Evolutionary conservation across 2,113 vertebrate species (phyloP).

Genomic region (Cebidichthys violaceus): DNA sequence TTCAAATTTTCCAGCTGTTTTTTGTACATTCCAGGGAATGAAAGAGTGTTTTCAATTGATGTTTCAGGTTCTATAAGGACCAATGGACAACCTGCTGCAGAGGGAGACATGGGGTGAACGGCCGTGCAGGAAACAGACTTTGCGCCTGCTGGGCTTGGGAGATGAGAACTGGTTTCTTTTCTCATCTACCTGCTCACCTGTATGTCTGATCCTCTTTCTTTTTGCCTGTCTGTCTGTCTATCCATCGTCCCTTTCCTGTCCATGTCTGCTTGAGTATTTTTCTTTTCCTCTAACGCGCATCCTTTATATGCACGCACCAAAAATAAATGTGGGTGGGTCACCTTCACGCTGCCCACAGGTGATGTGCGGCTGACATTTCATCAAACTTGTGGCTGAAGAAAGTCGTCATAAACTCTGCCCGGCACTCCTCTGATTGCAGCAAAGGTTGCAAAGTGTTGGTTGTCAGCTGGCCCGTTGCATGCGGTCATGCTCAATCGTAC

Average conservation of each 20-base stretch:
- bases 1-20: neutral
- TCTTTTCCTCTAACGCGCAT: neutral
- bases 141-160: neutral
- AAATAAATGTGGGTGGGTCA: constrained; percentile 24
- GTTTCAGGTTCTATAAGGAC: neutral
- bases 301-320: neutral
- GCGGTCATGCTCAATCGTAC: constrained; percentile 18
- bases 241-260: constrained; percentile 1
- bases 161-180: neutral
- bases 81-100: neutral
- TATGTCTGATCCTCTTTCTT: neutral
- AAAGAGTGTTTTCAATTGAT: neutral
- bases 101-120: neutral
- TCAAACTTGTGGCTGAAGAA: constrained; percentile 40
- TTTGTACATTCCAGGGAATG: neutral
- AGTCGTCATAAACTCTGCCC: constrained; percentile 28
- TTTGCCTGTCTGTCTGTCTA: neutral
- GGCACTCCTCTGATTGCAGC: constrained; percentile 2
- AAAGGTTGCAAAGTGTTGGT: constrained; percentile 2
- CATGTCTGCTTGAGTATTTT: constrained; percentile 2
- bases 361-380: constrained; percentile 17
- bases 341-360: constrained; percentile 25
- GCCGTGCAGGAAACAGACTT: neutral
- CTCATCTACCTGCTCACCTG: neutral
- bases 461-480: constrained; percentile 19